phyloP scores from a whole-genome alignment of 2,113 vertebrate genomes.

The Varanus komodoensis region DNA sequence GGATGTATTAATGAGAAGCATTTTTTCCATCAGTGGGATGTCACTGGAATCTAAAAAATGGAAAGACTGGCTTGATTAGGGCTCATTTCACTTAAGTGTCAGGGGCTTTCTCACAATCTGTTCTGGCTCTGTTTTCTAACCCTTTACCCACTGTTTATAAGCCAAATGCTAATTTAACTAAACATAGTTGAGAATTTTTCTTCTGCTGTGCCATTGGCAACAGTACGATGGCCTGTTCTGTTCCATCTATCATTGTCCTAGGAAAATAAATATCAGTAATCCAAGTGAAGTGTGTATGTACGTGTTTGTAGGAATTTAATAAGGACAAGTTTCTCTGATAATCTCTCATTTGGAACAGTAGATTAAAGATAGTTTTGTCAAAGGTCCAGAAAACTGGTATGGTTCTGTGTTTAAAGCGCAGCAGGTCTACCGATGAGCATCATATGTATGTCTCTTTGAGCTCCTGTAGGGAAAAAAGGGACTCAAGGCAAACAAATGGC shows the following conservation, averaged over 20 bases:
- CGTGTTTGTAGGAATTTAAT: background rate
- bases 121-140: constrained; percentile 54
- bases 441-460: background rate
- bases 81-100: constrained; percentile 55
- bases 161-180: constrained; percentile 66
- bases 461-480: background rate
- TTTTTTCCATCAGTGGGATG: constrained; percentile 35
- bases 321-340: background rate
- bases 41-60: constrained; percentile 50
- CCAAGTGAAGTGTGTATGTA: background rate
- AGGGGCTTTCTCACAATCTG: constrained; percentile 69
- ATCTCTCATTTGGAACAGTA: background rate
- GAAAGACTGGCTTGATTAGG: constrained; percentile 50
- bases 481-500: background rate
- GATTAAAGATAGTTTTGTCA: background rate
- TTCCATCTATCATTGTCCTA: background rate
- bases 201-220: constrained; percentile 37
- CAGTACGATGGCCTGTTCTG: background rate
- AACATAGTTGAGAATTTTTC: constrained; percentile 61
- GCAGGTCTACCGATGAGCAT: background rate
- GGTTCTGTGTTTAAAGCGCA: background rate
- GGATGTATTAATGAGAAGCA: constrained; percentile 49
- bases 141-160: constrained; percentile 68
- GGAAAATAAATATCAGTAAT: background rate
- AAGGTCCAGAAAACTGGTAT: background rate